Percentiles rank a stretch among this genome's conserved stretches.
Evolutionary conservation across 2,888 invertebrate species (phyloP).

Genomic region (Scaptodrosophila latifasciaeformis): DNA sequence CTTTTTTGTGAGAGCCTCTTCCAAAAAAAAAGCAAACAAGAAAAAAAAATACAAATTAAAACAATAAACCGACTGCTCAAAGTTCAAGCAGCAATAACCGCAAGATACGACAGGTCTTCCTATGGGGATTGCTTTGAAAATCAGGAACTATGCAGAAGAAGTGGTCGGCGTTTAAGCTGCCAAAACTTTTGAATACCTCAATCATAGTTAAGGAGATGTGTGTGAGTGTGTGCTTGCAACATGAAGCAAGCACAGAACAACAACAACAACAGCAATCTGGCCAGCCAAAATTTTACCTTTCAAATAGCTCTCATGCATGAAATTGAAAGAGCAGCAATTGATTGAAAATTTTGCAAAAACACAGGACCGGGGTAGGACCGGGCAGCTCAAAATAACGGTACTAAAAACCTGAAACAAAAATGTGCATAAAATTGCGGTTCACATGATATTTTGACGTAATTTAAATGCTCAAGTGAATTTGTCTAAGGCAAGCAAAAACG

Average conservation of each 20-base stretch:
- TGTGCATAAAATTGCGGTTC: constrained; percentile 56
- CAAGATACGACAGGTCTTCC: neutral
- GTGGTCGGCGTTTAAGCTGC: constrained; percentile 12
- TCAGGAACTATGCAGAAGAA: neutral
- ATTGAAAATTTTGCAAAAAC: constrained; percentile 61
- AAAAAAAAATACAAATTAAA: constrained; percentile 52
- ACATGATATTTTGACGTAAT: constrained; percentile 69
- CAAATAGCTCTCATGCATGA: constrained; percentile 66
- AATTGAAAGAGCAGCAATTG: constrained; percentile 67
- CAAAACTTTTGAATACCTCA: constrained; percentile 59
- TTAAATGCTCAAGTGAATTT: constrained; percentile 59
- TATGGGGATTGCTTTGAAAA: no score
- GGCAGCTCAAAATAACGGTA: constrained; percentile 9
- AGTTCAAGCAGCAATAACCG: constrained; percentile 29
- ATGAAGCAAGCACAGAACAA: constrained; percentile 21
- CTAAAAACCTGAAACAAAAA: constrained; percentile 3
- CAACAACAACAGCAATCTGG: constrained; percentile 22
- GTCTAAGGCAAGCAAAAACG: constrained; percentile 23
- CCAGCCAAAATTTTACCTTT: constrained; percentile 66
- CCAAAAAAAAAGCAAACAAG: no score
- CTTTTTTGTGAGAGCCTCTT: constrained; percentile 8
- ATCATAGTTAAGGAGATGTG: constrained; percentile 12
- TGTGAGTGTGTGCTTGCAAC: constrained; percentile 20
- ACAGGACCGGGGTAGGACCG: constrained; percentile 9
- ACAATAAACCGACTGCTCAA: constrained; percentile 53